These are phyloP conservation scores for Loris lydekkerianus DNA, from an alignment of 2,797 vertebrate species.

Conservation along the genomic window DNA sequence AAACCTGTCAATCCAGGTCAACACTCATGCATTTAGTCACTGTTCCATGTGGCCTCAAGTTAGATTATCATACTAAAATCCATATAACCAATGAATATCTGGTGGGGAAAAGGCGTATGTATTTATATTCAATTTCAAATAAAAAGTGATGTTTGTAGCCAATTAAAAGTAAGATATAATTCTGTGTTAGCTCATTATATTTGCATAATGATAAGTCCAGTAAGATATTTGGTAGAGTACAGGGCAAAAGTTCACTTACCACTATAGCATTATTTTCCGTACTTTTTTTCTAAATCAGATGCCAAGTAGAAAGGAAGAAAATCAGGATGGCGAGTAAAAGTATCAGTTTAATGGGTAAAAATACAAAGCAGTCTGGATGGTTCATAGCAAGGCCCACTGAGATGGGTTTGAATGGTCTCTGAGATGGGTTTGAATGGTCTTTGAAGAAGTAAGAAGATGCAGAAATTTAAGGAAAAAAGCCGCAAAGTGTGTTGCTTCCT, in stretches of 20 bases:
- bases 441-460: not conserved
- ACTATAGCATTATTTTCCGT: not conserved
- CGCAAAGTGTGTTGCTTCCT: not conserved
- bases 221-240: not conserved
- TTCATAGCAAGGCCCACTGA: not conserved
- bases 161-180: conserved; percentile 29
- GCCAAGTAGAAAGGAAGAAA: not conserved
- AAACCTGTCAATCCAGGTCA: not conserved
- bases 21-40: not conserved
- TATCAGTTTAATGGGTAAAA: not conserved
- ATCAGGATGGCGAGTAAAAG: not conserved
- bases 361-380: not conserved
- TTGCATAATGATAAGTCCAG: not conserved
- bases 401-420: too few relatives aligned
- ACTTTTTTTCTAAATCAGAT: not conserved
- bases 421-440: not conserved
- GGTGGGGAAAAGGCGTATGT: not conserved
- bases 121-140: not conserved
- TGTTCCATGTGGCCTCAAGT: not conserved
- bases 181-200: conserved; percentile 4
- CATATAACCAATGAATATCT: not conserved
- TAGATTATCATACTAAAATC: not conserved
- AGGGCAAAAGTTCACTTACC: not conserved
- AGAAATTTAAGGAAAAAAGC: not conserved
- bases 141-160: not conserved